Evolutionary conservation across 2,888 invertebrate species (phyloP), one percentile per base, ranked within the genome.

Genomic region (Marronus borbonicus): DNA sequence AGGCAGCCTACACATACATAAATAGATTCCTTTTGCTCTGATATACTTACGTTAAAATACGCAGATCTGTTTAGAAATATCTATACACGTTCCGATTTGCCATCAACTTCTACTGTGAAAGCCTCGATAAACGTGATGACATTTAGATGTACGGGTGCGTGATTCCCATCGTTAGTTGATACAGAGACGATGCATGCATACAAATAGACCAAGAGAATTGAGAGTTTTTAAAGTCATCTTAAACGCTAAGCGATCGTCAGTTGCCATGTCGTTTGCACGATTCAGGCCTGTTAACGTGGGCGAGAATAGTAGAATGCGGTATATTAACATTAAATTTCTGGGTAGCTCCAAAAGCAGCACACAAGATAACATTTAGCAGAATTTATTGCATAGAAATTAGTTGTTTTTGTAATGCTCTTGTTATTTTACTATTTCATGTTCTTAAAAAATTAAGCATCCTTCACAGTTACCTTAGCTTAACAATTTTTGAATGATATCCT

Each of bases 61-160:
- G 50, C 14, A 50, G 68, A 68, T 74, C 44, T 74, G 44, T 44
- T 74, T 55, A 60, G 60, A 62, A 68, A 62, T 74, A 60, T 74
- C 72, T 74, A 74, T 74, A 74, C 44, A 55, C 72, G 44, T 74
- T 74, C 60, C 60, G 55, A 74, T 74, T 74, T 60, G 44, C 60
- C 60, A 74, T 39, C 60, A 60, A 60, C 72, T 74, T 55, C 55
- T 74, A 49, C 60, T 60, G 72, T 74, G 72, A 74, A 74, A 74
- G 72, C 55, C 44, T 74, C 72, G 72, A 60, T 50, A 60, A 60
- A 74, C 72, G 72, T 74, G 72, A 74, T 44, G 72, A 60, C 60
- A 74, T 74, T 74, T 74, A 60, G 60, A 74, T 74, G 60, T 24
- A 74, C 60, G 62, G 28, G 24, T 74, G 24, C 58, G 72, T 58